Base-by-base conservation (phyloP, 1,140 invertebrate genomes). In the Zelostemma sp. region DNA sequence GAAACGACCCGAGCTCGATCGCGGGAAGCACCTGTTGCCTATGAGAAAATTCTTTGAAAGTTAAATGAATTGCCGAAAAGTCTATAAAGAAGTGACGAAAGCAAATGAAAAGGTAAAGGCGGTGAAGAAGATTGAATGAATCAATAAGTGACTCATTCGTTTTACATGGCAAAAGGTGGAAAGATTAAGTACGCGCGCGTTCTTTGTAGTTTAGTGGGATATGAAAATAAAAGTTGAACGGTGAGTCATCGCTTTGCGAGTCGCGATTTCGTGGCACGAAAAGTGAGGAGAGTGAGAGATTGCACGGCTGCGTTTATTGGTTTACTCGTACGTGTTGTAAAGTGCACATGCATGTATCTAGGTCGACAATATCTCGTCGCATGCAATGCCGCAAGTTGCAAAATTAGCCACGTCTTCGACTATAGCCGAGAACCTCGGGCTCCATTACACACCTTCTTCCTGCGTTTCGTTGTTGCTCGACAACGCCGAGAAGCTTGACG, bases 351-450 rank as follows among this genome's bases (percentile, higher is more conserved):
- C 21, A 28, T 51, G 46, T 41, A 61, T 53, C 62, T 61, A 56
- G 65, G 46, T 68, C 54, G 58, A 12, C 33, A 18, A 40, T 49
- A 60, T 56, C 51, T 57, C 47, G 19, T 14, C 18, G 35, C 18
- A 19, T 43, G 48, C 46, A 21, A 60, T 15, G 18, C 35, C 11
- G 19, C 47, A 46, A 54, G 50, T 14, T 35, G 33, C 51, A 58
- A 70, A 70, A 61, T 70, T 70, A 58, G 53, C 58, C 47, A 28
- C 48, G 57, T 54, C 57, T 50, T 56, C 41, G 11, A 41, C 55
- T 38, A 17, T 57, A 31, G 21, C 41, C 19, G 9, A n/a, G n/a
- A 25, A 9, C 25, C 38, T 18, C n/a, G 6, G 38, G 21, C 46
- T 17, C 35, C 14, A 28, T 62, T 46, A 40, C 54, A 54, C 45